Percentiles rank a stretch among this genome's conserved stretches.
Evolutionary conservation across 37 sponge, comb jelly and placozoan genomes (phyloP).

Genomic region (Amphimedon queenslandica): DNA sequence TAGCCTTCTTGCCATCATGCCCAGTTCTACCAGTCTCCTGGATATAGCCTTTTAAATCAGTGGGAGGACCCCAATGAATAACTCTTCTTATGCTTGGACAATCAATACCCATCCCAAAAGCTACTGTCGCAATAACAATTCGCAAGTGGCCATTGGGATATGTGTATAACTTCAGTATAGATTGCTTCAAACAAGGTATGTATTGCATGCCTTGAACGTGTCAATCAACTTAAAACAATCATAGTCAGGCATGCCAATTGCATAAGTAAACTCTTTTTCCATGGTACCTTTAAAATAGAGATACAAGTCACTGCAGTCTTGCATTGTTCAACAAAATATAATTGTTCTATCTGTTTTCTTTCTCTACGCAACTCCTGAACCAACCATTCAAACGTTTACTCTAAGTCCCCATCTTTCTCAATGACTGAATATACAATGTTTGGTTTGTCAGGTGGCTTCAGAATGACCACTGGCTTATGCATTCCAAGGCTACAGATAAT

Average conservation of each 20-base stretch:
- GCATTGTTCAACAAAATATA: background rate
- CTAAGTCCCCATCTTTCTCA: background rate
- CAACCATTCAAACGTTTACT: background rate
- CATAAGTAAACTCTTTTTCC: background rate
- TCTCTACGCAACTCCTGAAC: background rate
- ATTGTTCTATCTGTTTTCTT: background rate
- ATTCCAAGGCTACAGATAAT: background rate
- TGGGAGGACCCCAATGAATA: background rate
- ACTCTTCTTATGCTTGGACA: background rate
- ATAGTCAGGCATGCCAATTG: background rate
- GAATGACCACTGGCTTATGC: background rate
- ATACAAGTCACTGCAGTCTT: background rate
- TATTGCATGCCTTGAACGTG: too few relatives aligned
- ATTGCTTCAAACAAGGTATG: too few relatives aligned
- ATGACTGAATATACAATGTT: background rate
- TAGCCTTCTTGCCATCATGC: too few relatives aligned
- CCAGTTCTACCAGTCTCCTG: too few relatives aligned
- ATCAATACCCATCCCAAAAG: conserved; percentile 4
- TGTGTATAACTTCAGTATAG: background rate
- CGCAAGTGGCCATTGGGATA: background rate
- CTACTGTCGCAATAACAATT: conserved; percentile 18
- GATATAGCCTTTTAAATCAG: background rate
- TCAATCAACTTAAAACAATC: too few relatives aligned
- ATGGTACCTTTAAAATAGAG: background rate
- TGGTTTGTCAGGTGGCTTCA: background rate